These are phyloP conservation scores for Acrocephalus arundinaceus DNA, from an alignment of 2,113 vertebrate genomes.

Conservation along the genomic window DNA sequence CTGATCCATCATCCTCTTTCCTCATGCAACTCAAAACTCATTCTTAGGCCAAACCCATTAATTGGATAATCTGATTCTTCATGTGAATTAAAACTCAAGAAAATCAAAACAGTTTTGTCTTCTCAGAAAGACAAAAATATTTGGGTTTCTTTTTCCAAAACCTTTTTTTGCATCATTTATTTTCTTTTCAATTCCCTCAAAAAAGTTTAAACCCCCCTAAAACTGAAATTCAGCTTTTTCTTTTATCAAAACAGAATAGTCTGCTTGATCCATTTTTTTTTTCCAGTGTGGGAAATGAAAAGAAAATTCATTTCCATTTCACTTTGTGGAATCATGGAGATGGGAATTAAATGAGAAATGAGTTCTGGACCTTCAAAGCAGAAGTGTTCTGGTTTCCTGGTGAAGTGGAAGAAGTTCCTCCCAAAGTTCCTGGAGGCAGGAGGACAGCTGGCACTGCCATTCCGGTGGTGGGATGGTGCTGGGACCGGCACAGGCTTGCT, in stretches of 20 bases:
- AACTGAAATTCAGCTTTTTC: neutral
- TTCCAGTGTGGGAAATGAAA: neutral
- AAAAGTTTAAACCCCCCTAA: neutral
- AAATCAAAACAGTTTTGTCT: neutral
- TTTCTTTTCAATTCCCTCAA: neutral
- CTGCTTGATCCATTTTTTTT: neutral
- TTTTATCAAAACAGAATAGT: neutral
- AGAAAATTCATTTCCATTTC: neutral
- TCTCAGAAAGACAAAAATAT: neutral
- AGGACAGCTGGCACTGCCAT: neutral
- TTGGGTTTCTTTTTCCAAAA: neutral
- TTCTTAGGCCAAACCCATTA: neutral
- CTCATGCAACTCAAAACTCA: neutral
- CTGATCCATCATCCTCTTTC: neutral
- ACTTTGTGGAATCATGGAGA: neutral
- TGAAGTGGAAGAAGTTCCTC: neutral
- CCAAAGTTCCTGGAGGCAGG: neutral
- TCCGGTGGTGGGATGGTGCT: accelerated
- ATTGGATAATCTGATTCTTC: neutral
- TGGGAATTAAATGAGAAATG: neutral
- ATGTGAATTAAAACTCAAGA: neutral
- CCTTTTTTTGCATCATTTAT: neutral
- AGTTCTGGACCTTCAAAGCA: neutral
- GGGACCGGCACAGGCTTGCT: neutral
- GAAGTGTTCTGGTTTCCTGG: neutral